Percentiles rank a stretch among this genome's conserved stretches.
Conservation (phyloP, 2,113 vertebrate species). For the Capreolus pygargus region DNA sequence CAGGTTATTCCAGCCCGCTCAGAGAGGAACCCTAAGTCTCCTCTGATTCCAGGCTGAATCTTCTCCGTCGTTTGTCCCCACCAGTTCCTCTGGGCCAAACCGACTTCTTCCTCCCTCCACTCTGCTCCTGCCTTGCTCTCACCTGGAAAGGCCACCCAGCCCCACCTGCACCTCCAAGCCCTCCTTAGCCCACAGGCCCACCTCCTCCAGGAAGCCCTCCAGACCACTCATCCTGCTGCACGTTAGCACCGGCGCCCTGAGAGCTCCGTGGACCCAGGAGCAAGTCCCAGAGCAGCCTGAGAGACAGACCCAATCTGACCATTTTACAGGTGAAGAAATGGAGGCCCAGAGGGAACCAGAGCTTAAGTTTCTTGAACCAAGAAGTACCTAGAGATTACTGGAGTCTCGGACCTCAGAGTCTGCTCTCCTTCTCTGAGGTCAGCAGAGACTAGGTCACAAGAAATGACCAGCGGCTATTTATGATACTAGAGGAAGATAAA, state of each 20-base stretch:
- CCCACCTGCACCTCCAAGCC: not conserved
- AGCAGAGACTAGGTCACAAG: too few relatives aligned
- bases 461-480: rapidly evolving
- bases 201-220: not conserved
- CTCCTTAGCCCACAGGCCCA: not conserved
- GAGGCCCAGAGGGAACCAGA: not conserved
- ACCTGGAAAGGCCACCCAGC: not conserved
- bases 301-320: not conserved
- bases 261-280: not conserved
- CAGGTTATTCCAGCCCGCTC: rapidly evolving
- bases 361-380: not conserved
- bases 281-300: not conserved
- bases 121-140: not conserved
- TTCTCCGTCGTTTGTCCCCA: rapidly evolving
- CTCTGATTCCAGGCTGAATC: not conserved
- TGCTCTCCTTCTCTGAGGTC: rapidly evolving
- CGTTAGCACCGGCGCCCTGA: rapidly evolving
- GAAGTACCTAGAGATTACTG: not conserved
- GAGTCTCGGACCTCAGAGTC: not conserved
- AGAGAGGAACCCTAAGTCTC: not conserved
- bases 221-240: not conserved
- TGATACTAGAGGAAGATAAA: rapidly evolving
- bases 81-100: not conserved
- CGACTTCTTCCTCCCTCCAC: not conserved
- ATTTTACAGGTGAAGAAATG: not conserved